Evolutionary conservation across 2,888 invertebrate species (phyloP), one percentile per base, ranked within the genome.

Genomic region (Sesamia inferens): DNA sequence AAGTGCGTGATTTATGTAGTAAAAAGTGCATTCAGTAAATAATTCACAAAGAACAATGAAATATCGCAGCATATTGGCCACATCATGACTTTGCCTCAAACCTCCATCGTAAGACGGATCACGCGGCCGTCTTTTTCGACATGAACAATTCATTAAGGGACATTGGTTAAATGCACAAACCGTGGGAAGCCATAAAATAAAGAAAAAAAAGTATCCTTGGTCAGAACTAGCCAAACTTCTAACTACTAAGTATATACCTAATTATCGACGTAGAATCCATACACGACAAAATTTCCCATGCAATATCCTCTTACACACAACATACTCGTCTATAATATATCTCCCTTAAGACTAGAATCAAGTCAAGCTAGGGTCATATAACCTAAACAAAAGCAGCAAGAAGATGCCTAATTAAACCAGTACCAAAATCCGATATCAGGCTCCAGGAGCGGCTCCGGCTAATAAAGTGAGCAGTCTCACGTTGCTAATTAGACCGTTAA

Each of bases 401-500:
- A 94, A 94, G 93, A 93, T 90, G 87, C 87, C 93, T 95, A 94
- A 95, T 96, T 95, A 96, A 94, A 93, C 90, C 91, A 92, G 94
- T 92, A 94, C 95, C 94, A 93, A 95, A 95, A 96, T 93, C 94
- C 94, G 95, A 95, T 95, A 95, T 93, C 93, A 90, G 89, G 83
- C 89, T 92, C 93, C 94, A 94, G 94, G 93, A 94, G 89, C 89
- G 90, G 87, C 90, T 86, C 91, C 91, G 90, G 93, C 93, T 95
- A 95, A 95, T 95, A 95, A 95, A 95, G 93, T 91, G 92, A 90
- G 73, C 73, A 91, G 93, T 94, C 94, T 96, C 96, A 93, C 92
- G 95, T 96, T 96, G 90, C 96, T 96, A 96, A 96, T 96, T 95
- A 96, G 95, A 90, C 86, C 93, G 93, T 96, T 95, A 93, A 95